Conservation (phyloP, 2,797 vertebrate species). For the Limnodromus scolopaceus region DNA sequence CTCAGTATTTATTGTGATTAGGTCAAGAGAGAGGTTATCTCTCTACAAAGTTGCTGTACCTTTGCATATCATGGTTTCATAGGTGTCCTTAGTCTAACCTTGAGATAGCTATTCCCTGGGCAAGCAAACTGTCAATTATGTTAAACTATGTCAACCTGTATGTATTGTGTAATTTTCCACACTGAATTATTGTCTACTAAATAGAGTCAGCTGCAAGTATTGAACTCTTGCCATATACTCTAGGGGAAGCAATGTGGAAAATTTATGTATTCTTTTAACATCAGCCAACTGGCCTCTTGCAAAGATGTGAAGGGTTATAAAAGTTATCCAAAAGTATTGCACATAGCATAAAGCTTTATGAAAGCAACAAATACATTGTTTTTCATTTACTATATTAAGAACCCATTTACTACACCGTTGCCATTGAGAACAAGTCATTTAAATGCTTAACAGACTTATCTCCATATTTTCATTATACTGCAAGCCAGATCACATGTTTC, state of each 20-base stretch:
- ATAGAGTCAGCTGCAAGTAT: slow-evolving; percentile 55
- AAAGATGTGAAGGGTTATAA: background rate
- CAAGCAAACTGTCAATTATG: slow-evolving; percentile 52
- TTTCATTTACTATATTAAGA: background rate
- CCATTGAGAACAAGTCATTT: background rate
- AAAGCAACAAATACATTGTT: background rate
- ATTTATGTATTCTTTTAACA: slow-evolving; percentile 21
- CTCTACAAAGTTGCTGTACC: background rate
- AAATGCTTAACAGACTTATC: background rate
- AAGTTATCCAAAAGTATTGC: background rate
- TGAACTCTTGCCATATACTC: slow-evolving; percentile 26
- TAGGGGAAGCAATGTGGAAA: background rate
- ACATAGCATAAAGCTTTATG: background rate
- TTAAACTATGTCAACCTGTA: slow-evolving; percentile 34
- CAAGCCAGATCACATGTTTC: background rate
- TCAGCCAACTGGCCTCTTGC: background rate
- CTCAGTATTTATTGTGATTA: background rate
- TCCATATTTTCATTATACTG: background rate
- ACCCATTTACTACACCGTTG: background rate
- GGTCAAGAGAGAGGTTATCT: background rate
- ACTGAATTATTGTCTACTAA: slow-evolving; percentile 45
- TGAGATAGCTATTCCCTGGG: slow-evolving; percentile 7
- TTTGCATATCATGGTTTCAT: background rate
- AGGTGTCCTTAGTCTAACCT: slow-evolving; percentile 45
- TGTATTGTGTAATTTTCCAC: slow-evolving; percentile 13